Conservation (phyloP, 2,113 vertebrate species). For the Leptobrachium ailaonicum region DNA sequence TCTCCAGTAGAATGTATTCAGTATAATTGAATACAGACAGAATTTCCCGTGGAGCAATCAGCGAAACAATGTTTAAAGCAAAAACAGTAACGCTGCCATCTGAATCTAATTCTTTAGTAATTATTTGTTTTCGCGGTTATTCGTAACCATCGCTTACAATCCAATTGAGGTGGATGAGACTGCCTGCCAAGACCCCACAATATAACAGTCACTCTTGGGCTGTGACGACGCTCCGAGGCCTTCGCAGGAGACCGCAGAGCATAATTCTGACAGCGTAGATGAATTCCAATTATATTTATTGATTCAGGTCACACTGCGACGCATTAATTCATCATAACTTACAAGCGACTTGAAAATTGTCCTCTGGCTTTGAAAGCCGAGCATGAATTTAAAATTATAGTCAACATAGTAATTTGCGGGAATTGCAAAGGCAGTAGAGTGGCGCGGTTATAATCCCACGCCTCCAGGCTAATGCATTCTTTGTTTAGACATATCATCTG, state of each 20-base stretch:
- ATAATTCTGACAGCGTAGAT: constrained; percentile 15
- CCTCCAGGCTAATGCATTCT: neutral
- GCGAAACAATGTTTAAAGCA: too few relatives aligned
- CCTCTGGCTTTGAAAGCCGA: constrained; percentile 16
- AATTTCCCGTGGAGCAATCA: too few relatives aligned
- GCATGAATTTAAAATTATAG: neutral
- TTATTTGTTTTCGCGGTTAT: neutral
- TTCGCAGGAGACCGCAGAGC: neutral
- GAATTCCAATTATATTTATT: constrained; percentile 21
- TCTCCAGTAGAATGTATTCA: too few relatives aligned
- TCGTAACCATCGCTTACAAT: neutral
- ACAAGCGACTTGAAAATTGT: constrained; percentile 20
- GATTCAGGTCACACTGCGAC: constrained; percentile 7
- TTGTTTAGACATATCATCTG: too few relatives aligned
- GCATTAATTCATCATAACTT: constrained; percentile 15
- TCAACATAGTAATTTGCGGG: neutral
- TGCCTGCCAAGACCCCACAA: neutral
- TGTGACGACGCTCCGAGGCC: neutral
- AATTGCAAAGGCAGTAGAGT: neutral
- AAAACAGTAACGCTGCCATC: too few relatives aligned
- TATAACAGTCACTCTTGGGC: neutral
- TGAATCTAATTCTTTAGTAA: too few relatives aligned
- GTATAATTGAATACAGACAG: too few relatives aligned
- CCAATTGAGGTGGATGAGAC: neutral
- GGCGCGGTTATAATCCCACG: neutral